Base-by-base conservation (phyloP, 2,113 vertebrate genomes). In the Echinops telfairi region DNA sequence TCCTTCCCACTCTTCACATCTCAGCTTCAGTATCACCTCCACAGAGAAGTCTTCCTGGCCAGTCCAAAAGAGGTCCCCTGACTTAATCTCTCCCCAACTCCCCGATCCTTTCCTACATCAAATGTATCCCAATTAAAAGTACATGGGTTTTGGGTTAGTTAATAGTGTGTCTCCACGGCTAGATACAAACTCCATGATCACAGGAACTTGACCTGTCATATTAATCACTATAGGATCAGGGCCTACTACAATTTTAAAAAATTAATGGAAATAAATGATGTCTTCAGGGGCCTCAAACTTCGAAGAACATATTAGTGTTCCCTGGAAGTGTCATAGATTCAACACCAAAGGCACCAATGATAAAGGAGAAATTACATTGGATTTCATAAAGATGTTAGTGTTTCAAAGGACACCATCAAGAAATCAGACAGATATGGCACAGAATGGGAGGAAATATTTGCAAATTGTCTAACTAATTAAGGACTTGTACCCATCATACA, bases 231-330 rank as follows among this genome's bases (percentile, higher is more conserved):
- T 31, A 53, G 78, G 66, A 62, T 22, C 22, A 86, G 29, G 60
- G 25, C 47, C 17, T 58, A 36, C 27, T 0, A 22, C n/a, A 8
- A 58, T 62, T 76, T 62, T 66, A 78, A 88, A 80, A 64, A 31
- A 70, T 77, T 79, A 17, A 73, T 93, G 73, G 53, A 73, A 60
- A 62, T 83, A 43, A 88, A 92, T 22, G 29, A 29, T 68, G 3
- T 43, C 57, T 94, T 92, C 33, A 81, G 68, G 47, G 40, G 3
- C 38, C 47, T 82, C 62, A 88, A 92, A 85, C 33, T 82, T 77
- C 71, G 62, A 20, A 64, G 47, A 27, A 64, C 47, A n/a, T 43
- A 10, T 23, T 43, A 81, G 73, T 31, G 60, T 27, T 73, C 12
- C 43, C 62, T 64, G 47, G 40, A 76, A 27, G 31, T 36, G 77